Base-by-base conservation (phyloP, 2,888 invertebrate genomes). In the Neria commutata region DNA sequence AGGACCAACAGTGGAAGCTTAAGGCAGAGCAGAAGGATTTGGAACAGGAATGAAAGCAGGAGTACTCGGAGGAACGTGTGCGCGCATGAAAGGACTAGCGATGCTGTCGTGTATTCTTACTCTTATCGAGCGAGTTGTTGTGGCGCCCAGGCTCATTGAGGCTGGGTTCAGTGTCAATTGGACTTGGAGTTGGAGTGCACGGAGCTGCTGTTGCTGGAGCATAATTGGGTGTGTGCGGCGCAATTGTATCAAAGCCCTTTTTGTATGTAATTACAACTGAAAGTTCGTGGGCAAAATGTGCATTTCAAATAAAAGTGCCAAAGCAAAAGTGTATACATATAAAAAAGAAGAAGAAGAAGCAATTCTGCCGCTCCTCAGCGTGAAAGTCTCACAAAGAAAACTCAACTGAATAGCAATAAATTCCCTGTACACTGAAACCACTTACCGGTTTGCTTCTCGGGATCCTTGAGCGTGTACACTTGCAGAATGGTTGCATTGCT, bases 391-490 rank as follows among this genome's bases (percentile, higher is more conserved):
- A 42, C 8, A 42, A 42, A 19, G 17, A 5, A 37, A n/a, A 8
- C 37, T 37, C n/a, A 14, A 37, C 16, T 29, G 6, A 29, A 29
- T 11, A 29, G 29, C 29, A 29, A 11, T 11, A 29, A 8, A 29
- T 11, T 29, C 6, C 29, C 29, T 11, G 11, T 4, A 8, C 6
- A 11, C 29, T 11, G 29, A 29, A 29, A 29, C 29, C 56, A 71
- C 73, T 77, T 72, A 88, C 89, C 89, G 77, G 88, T 89, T 74
- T 88, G 87, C 77, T 88, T 88, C 76, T 90, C 89, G 21, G 90
- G 89, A 61, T 88, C 86, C 80, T 89, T 90, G 48, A 90, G 81
- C 1, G 91, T 91, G 70, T 86, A 88, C n/a, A 89, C 88, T 70
- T 87, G 86, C 54, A 91, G 80, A 46, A 85, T 84, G 50, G 86